Base-by-base conservation (phyloP, 1,140 invertebrate genomes). In the Drosophila nigromelanica region DNA sequence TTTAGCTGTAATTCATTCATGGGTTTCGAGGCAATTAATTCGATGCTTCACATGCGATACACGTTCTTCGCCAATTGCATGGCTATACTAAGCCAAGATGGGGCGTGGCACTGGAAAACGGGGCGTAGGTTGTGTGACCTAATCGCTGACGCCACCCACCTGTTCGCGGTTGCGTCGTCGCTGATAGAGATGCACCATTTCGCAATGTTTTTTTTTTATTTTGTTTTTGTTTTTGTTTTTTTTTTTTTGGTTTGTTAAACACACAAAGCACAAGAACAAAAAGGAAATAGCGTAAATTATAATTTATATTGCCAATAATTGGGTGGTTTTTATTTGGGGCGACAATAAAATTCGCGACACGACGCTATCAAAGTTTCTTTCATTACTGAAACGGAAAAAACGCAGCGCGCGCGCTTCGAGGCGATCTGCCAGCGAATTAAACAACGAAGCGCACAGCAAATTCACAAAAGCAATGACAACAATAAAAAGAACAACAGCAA, bases 161-260 rank as follows among this genome's bases (percentile, higher is more conserved):
- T 87, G 82, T 67, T 87, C 82, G 18, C 83, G 68, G 45, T 47
- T 79, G 71, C 76, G 83, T 50, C 82, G 83, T 40, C 82, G 78
- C 54, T 87, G 83, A 64, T 79, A 87, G 14, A 87, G 62, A 60
- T 89, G 79, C 73, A 87, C 82, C 82, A 87, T 87, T 62, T 43
- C 81, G 12, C 10, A 8, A 35, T 8, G 33, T 10, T 35, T 35
- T 5, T 27, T 27, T 27, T 27, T 5, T 27, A 6, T 27, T 27
- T 5, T 35, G 6, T 18, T 42, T 5, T n/a, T n/a, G n/a, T n/a
- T n/a, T n/a, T n/a, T 8, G 33, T 10, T 35, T 35, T 5, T 27
- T 27, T 27, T 27, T 5, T 27, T 27, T n/a, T n/a, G 7, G 4
- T 48, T 21, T 33, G 14, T 4, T 24, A 54, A 70, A 15, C 37